Conservation (phyloP, 2,797 vertebrate species). For the Pteronotus mesoamericanus region DNA sequence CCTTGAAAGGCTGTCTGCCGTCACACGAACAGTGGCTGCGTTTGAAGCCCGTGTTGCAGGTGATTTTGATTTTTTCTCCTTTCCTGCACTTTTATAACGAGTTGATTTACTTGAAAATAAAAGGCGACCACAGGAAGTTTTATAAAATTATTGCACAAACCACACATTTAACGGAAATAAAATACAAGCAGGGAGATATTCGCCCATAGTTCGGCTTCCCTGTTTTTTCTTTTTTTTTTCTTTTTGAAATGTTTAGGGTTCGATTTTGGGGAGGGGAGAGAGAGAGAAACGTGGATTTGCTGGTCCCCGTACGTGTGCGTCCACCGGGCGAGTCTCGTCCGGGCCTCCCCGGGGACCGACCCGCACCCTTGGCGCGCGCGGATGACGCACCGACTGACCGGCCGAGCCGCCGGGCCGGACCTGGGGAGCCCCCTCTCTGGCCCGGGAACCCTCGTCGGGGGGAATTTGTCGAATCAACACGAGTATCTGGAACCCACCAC, state of each 20-base stretch:
- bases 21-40: neutral
- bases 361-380: neutral
- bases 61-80: neutral
- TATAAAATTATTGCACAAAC: neutral
- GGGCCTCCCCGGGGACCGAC: neutral
- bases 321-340: neutral
- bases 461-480: neutral
- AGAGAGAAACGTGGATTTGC: neutral
- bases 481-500: too few relatives aligned
- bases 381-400: too few relatives aligned
- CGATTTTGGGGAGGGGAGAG: too few relatives aligned
- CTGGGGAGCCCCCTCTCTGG: neutral
- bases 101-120: constrained; percentile 34
- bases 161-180: neutral
- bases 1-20: neutral
- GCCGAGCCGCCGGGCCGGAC: too few relatives aligned
- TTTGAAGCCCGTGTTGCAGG: neutral
- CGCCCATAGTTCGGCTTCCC: too few relatives aligned
- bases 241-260: neutral
- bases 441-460: neutral
- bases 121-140: neutral
- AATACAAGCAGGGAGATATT: neutral
- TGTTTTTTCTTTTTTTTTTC: neutral
- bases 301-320: too few relatives aligned
- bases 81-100: neutral